Evolutionary conservation across 1,140 invertebrate genomes (phyloP), one percentile per base, ranked within the genome.

Genomic region (Micrasema longulum): DNA sequence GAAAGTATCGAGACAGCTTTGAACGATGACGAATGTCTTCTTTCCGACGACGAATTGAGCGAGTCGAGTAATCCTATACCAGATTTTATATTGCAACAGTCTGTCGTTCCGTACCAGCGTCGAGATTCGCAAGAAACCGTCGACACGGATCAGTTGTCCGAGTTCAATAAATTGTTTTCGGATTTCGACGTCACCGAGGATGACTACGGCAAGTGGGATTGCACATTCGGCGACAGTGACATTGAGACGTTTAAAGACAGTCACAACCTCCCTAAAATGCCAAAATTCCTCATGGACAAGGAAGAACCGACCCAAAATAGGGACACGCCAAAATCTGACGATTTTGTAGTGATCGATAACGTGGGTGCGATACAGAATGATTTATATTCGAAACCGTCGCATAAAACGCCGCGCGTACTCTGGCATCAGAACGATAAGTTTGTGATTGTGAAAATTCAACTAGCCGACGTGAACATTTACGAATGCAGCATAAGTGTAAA

Each of bases 401-500:
- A 47, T 12, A 52, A 26, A 52, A 64, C 43, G 7, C 69, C 69
- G 47, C 11, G 9, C 4, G 36, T 71, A 38, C 26, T 62, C 14
- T 71, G 69, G 69, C 20, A 64, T 23, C 55, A 71, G 26, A 71
- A 48, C 22, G 50, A 64, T 16, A 50, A 26, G n/a, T 43, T 35
- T 11, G 69, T 71, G 14, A 53, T 45, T 20, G 23, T 71, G 4
- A 71, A 65, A 36, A 71, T 71, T 16, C 41, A 50, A 55, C 35
- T 71, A 48, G 20, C 57, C 2, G 60, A 53, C 12, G 60, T 64
- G 2, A 55, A 45, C 18, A 50, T 52, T 6, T 69, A 69, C 41
- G 36, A 55, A 36, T 63, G 47, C 18, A 47, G 23, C 10, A 69
- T 69, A 12, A 35, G 31, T 9, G 22, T 60, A 1, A 69, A 62